A percentile compares a stretch with the other conserved stretches of the same genome.
Conservation (phyloP, 2,797 vertebrate species). For the Siniperca undulata region DNA sequence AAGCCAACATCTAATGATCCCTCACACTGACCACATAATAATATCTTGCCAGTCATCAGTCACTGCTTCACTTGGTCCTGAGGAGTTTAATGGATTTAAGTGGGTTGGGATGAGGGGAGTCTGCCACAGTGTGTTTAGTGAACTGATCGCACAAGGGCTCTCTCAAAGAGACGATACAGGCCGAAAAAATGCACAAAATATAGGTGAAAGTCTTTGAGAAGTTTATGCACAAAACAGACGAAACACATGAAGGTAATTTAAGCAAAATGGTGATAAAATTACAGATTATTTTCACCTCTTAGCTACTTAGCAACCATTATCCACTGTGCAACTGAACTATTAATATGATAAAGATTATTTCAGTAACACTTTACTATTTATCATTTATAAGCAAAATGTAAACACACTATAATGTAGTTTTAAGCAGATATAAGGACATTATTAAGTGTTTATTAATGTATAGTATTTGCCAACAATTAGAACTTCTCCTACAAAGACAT, state of each 20-base stretch:
- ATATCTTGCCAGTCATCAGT: slow-evolving; percentile 36
- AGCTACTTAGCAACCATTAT: neutral
- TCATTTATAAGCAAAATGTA: neutral
- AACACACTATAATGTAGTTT: neutral
- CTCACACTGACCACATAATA: slow-evolving; percentile 45
- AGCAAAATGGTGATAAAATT: neutral
- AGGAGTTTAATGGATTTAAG: neutral
- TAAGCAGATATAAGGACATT: too few relatives aligned
- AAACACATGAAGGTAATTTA: neutral
- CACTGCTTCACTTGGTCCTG: slow-evolving; percentile 9
- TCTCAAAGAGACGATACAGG: neutral
- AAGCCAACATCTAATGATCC: slow-evolving; percentile 29
- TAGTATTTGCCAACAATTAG: neutral
- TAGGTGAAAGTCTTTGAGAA: neutral
- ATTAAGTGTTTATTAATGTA: neutral
- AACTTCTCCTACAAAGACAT: neutral
- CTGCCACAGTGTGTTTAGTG: slow-evolving; percentile 1
- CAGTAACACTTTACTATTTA: neutral
- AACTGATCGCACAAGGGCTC: neutral
- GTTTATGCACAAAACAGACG: neutral
- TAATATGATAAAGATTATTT: neutral
- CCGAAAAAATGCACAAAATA: neutral
- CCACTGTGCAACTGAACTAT: neutral
- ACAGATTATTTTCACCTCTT: neutral
- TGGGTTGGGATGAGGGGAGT: slow-evolving; percentile 10